Evolutionary conservation across 2,888 invertebrate species (phyloP), one percentile per base, ranked within the genome.

Genomic region (Ctenicera cuprea): DNA sequence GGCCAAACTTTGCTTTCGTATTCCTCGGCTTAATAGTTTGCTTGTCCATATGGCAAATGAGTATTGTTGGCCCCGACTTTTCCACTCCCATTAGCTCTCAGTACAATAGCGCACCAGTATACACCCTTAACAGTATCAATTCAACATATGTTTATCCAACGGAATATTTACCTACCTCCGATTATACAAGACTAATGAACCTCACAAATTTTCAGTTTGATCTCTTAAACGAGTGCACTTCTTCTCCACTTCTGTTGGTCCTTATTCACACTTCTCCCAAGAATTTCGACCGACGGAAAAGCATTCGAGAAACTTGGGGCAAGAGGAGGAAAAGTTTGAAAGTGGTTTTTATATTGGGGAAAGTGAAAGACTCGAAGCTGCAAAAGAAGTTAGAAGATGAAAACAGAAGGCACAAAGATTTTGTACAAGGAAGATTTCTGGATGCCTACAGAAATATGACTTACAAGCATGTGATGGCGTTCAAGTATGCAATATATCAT

Each of bases 381-480:
- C 83, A 89, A 73, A 73, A 78, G 1, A 74, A 80, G 22, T 80
- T 92, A 11, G 82, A 86, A 8, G 82, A 86, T 4, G 94, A 95
- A 82, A 90, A 91, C 80, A 81, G 82, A 0, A 82, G 85, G 0
- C 89, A 91, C 80, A 88, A 88, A 0, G 96, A 96, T 82, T 88
- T 96, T 63, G 89, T 95, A 16, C 94, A 95, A 82, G 95, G 95
- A 0, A 91, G 89, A 71, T 96, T 95, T 81, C 78, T 89, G 45
- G 96, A 96, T 86, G 90, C 92, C 0, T 96, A 96, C 82, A 89
- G 92, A 62, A 96, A 96, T 85, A 90, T 96, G 87, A 95, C 95
- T 0, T 93, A 95, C 81, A 96, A 96, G 83, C 95, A 95, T 84
- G 92, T 94, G 5, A 94, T 94, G 91, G 93, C 92, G 0, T 88